These are phyloP conservation scores for Brachionus sp. DNA, from an alignment of 1,140 invertebrate species.

Conservation along the genomic window DNA sequence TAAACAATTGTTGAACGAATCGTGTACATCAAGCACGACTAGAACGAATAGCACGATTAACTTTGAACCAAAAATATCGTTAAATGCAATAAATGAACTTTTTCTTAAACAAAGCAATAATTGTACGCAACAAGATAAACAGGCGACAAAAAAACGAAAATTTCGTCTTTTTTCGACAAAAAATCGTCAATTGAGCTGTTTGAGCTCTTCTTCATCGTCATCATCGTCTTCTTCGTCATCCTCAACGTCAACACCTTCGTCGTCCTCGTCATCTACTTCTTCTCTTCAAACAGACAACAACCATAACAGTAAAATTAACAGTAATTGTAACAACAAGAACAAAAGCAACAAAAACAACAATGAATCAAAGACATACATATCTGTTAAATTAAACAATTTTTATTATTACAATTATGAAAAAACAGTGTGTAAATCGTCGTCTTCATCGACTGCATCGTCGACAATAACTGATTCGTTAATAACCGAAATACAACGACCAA, in stretches of 20 bases:
- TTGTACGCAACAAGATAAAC: too few relatives aligned
- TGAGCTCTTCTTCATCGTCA: background rate
- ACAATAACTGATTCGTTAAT: background rate
- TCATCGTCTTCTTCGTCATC: background rate
- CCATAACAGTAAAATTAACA: too few relatives aligned
- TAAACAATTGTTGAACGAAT: constrained; percentile 3
- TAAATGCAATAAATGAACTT: background rate
- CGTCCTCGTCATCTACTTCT: background rate
- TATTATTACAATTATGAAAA: constrained; percentile 30
- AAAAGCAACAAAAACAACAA: background rate
- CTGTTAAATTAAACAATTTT: constrained; percentile 32
- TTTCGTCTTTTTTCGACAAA: background rate
- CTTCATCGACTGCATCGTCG: background rate
- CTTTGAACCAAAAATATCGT: background rate
- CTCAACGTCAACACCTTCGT: background rate
- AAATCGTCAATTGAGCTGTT: background rate
- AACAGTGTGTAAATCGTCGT: constrained; percentile 2
- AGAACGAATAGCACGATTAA: background rate
- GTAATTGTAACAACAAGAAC: too few relatives aligned
- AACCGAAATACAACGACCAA: background rate
- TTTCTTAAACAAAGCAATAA: background rate
- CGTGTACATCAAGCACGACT: background rate
- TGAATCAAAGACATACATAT: constrained; percentile 30
- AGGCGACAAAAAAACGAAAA: background rate
- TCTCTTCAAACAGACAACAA: background rate